Base-by-base conservation (phyloP, 2,888 invertebrate species). In the Thereva nobilitata region DNA sequence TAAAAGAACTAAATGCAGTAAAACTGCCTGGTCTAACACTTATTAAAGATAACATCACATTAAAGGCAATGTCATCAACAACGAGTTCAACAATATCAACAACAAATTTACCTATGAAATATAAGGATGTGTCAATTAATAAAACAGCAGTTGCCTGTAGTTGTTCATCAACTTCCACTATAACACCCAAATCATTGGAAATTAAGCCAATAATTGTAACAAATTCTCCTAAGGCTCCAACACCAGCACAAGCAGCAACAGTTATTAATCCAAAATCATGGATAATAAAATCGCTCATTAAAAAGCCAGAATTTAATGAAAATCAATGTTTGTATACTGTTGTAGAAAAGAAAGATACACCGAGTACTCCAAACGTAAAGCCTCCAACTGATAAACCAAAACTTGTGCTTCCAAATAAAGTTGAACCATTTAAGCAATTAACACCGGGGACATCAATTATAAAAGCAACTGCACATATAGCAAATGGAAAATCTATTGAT, bases 211-310 rank as follows among this genome's bases (percentile, higher is more conserved):
- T 68, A 41, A 64, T 55, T 45, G 47, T 64, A 9, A 59, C 64
- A n/a, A 56, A 64, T 12, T 52, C 64, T 23, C 56, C 53, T 8
- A 68, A 66, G 37, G n/a, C 57, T 5, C 10, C 66, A 9, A 65
- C 63, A 4, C 66, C 68, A 23, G 66, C 66, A 42, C 68, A 66
- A 53, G 66, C 68, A 1, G 66, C 68, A 5, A 68, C 68, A 5
- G 64, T 64, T 41, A 53, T 64, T 8, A 53, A 52, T 4, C 6
- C 42, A 44, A 8, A n/a, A 10, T 9, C 55, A 7, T 10, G 37
- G 42, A 57, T 44, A 23, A 23, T 23, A 23, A 23, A 23, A 23
- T 23, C 23, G 2, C 23, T 23, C 2, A 23, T 23, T 23, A 23
- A 23, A 23, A 23, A 23, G 23, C 34, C 23, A 5, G 50, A 50